Evolutionary conservation across 2,797 vertebrate species (phyloP), one percentile per base, ranked within the genome.

Genomic region (Spheniscus humboldti): DNA sequence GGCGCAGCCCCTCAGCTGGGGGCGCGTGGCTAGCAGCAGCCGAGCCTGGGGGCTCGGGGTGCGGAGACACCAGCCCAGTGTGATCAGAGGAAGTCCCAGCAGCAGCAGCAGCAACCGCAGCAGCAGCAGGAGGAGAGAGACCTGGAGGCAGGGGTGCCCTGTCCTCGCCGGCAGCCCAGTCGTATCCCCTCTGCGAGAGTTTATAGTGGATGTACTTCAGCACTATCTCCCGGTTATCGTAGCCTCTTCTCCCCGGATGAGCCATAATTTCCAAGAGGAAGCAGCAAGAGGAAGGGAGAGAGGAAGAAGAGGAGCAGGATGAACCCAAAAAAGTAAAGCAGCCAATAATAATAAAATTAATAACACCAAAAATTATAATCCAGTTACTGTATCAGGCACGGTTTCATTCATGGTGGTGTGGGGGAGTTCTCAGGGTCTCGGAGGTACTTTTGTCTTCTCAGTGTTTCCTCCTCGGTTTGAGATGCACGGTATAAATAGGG

Each of bases 191-290:
- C 97, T 99, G 99, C 18, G 98, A 98, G 97, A 99, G 99, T 98
- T 99, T 99, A 97, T 99, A 99, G 98, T 98, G 98, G 97, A 99
- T 99, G 83, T 99, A 99, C 97, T 99, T 99, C 97, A 98, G 98
- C 97, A 99, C 99, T 91, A 99, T 99, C 96, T 98, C 98, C 95
- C 99, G 99, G 98, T 99, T 99, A 90, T 98, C 98, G 55, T 99
- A 99, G 80, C 97, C 98, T 96, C 98, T 97, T 97, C 97, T 97
- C 97, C 97, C 98, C 33, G 98, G 97, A 59, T 98, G 97, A 97
- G 98, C 98, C 98, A 98, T 98, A 92, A 97, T 98, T 94, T 93
- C 96, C 95, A 94, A 80, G 52, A 88, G 95, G 83, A 88, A 95
- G 95, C 93, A 93, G 96, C 94, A 95, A 96, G 68, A 86, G 86